Base-by-base conservation (phyloP, 2,888 invertebrate species). In the Protula sp. region DNA sequence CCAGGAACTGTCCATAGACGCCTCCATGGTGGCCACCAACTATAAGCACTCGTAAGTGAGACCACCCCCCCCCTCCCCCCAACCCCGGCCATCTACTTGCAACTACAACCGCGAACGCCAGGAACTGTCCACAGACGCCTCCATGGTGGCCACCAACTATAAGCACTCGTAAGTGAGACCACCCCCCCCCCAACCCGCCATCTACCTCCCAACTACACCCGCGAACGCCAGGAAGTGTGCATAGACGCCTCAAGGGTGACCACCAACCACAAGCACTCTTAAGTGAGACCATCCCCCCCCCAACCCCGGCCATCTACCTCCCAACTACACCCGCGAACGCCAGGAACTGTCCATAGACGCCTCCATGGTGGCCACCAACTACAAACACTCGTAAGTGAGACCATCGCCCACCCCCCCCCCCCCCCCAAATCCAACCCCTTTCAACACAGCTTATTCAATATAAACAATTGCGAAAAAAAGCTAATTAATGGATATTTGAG, bases 341-440 rank as follows among this genome's bases (percentile, higher is more conserved):
- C 79, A 79, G 58, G 74, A 75, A 55, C 64, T 75, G 22, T 77
- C 78, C 0, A 71, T 80, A 38, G 80, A 80, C 52, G 75, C 77
- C 28, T 79, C 79, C n/a, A 68, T 79, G 59, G 70, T 79, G 55
- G 73, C 74, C 48, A 70, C 68, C 28, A 74, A 72, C 63, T 72
- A 74, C 66, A 74, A 70, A 63, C 65, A 73, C 47, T 57, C 57
- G 77, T 77, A 67, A 77, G 76, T 72, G 47, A 38, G 3, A 22
- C 30, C 38, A 55, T n/a, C n/a, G n/a, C n/a, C n/a, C n/a, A n/a
- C n/a, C n/a, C n/a, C n/a, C n/a, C n/a, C n/a, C n/a, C n/a, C n/a
- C n/a, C n/a, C n/a, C n/a, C n/a, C n/a, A n/a, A n/a, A n/a, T n/a
- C n/a, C n/a, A n/a, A n/a, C n/a, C n/a, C n/a, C n/a, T n/a, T n/a